A percentile compares a stretch with the other conserved stretches of the same genome.
Conservation (phyloP, 2,113 vertebrate genomes). For the Trochalopteron elliotii region DNA sequence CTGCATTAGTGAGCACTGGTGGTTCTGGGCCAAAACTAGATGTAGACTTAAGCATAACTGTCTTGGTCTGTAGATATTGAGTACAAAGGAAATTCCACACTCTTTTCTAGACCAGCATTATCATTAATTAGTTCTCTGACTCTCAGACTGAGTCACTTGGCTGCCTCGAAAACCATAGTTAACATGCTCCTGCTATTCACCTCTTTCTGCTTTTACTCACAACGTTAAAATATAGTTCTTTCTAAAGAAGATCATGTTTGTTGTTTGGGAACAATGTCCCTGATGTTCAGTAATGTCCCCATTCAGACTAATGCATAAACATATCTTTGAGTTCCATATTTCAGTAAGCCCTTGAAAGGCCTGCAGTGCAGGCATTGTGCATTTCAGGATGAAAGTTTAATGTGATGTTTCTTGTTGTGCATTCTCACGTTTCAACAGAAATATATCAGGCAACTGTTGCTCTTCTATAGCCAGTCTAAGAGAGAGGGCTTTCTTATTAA, state of each 20-base stretch:
- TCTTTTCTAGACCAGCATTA: background rate
- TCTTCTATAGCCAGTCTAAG: background rate
- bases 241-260: background rate
- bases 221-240: background rate
- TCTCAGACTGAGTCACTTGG: background rate
- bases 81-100: background rate
- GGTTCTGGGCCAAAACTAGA: background rate
- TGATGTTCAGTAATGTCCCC: background rate
- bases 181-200: background rate
- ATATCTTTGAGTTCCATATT: background rate
- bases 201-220: background rate
- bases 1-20: background rate
- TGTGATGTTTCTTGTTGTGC: background rate
- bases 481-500: background rate
- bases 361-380: background rate
- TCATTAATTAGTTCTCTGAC: background rate
- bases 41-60: background rate
- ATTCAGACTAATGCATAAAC: background rate
- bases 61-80: background rate
- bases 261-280: background rate
- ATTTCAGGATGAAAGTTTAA: background rate
- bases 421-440: background rate
- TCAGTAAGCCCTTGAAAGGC: background rate
- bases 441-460: background rate
- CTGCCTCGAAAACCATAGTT: background rate